These are phyloP conservation scores for Eueremaeus valkanovi DNA, from an alignment of 2,888 invertebrate genomes.

Conservation along the genomic window DNA sequence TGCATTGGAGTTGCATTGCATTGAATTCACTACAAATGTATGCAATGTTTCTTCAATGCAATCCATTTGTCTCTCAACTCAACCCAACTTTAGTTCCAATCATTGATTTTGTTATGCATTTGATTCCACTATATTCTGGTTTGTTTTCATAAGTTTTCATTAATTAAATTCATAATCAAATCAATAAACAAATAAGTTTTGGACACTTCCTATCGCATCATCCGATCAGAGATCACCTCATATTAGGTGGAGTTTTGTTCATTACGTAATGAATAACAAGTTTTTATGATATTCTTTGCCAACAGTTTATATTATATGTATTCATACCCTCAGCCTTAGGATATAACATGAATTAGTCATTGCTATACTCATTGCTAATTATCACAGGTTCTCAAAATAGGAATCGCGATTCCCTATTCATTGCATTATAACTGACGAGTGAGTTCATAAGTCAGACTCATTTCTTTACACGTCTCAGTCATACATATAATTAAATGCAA, in stretches of 20 bases:
- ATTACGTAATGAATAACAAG: neutral
- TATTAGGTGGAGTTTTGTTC: neutral
- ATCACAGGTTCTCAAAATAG: too few relatives aligned
- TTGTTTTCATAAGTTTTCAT: neutral
- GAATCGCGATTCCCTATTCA: too few relatives aligned
- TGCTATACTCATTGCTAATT: too few relatives aligned
- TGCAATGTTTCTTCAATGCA: conserved; percentile 24
- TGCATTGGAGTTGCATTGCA: conserved; percentile 33
- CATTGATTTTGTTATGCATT: neutral
- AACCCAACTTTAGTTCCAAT: neutral
- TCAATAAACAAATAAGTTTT: neutral
- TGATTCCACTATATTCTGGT: neutral
- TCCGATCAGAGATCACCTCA: conserved; percentile 19
- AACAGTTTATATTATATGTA: too few relatives aligned
- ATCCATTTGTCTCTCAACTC: conserved; percentile 2
- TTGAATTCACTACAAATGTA: neutral
- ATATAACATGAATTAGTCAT: too few relatives aligned
- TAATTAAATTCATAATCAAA: neutral
- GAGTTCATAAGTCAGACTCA: too few relatives aligned
- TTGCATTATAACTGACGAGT: too few relatives aligned
- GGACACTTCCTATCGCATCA: neutral
- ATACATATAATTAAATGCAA: too few relatives aligned
- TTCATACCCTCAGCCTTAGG: too few relatives aligned
- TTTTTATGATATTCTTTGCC: neutral
- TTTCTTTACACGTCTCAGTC: too few relatives aligned